These are phyloP conservation scores for Drosophila pallidifrons DNA, from an alignment of 1,140 invertebrate species.

Conservation along the genomic window DNA sequence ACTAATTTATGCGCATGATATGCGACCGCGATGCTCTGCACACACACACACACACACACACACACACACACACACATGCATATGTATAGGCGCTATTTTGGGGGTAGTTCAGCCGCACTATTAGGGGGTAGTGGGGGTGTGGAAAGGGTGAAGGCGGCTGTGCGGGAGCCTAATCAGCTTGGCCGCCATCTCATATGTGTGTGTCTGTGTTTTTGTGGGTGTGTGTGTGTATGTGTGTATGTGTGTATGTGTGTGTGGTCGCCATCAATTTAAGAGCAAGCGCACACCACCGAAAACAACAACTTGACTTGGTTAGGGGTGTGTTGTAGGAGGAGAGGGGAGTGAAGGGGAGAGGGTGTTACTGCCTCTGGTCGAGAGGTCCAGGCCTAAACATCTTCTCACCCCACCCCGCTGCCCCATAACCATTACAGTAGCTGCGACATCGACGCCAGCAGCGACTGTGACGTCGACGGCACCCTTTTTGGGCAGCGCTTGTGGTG, in stretches of 20 bases:
- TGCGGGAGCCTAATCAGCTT: constrained; percentile 38
- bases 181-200: constrained; percentile 23
- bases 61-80: too few relatives aligned
- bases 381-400: constrained; percentile 24
- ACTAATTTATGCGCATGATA: constrained; percentile 73
- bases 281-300: constrained; percentile 1
- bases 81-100: not conserved
- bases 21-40: constrained; percentile 3
- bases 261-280: constrained; percentile 33
- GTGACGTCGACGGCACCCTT: constrained; percentile 68
- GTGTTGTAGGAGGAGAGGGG: not conserved
- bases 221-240: constrained; percentile 23
- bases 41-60: too few relatives aligned
- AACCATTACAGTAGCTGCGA: constrained; percentile 19
- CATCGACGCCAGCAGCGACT: constrained; percentile 35
- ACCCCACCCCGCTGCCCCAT: not conserved
- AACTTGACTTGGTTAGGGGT: not conserved
- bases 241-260: constrained; percentile 30
- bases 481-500: constrained; percentile 35
- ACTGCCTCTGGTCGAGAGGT: constrained; percentile 12
- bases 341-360: not conserved
- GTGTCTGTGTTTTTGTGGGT: not conserved
- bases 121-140: not conserved
- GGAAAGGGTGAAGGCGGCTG: not conserved
- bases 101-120: not conserved